Percentiles rank a stretch among this genome's conserved stretches.
phyloP scores from a whole-genome alignment of 2,797 vertebrate genomes.

The Bufotes viridis region DNA sequence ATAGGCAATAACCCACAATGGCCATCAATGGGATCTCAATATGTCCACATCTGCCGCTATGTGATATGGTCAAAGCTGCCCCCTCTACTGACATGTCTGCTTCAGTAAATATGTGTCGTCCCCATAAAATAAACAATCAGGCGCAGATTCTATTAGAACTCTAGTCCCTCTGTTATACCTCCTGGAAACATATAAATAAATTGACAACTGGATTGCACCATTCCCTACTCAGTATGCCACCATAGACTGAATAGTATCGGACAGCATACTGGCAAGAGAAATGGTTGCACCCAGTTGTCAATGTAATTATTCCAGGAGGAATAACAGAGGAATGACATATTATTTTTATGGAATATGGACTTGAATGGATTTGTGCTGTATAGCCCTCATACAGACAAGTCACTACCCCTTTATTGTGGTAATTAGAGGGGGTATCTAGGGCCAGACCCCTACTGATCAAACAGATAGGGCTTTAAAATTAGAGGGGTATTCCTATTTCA shows the following conservation, averaged over 20 bases:
- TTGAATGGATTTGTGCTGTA: neutral
- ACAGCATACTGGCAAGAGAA: neutral
- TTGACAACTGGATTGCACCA: neutral
- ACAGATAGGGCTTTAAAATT: no score
- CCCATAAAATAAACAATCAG: neutral
- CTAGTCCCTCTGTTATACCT: neutral
- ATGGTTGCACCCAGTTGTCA: neutral
- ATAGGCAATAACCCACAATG: neutral
- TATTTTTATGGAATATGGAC: neutral
- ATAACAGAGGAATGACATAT: no score
- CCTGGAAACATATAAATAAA: neutral
- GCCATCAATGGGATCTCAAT: neutral
- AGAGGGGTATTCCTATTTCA: no score
- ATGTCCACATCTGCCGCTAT: neutral
- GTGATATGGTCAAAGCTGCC: neutral
- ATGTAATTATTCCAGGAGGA: neutral
- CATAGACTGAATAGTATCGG: neutral
- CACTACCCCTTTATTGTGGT: no score
- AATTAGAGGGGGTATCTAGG: no score
- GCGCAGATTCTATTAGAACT: neutral
- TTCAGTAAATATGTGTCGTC: neutral
- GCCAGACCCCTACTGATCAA: no score
- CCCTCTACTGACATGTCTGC: neutral
- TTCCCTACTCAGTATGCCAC: neutral
- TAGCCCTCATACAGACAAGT: no score